Percentiles rank a stretch among this genome's conserved stretches.
Evolutionary conservation across 2,888 invertebrate species (phyloP).

Genomic region (Cosmia pyralina): DNA sequence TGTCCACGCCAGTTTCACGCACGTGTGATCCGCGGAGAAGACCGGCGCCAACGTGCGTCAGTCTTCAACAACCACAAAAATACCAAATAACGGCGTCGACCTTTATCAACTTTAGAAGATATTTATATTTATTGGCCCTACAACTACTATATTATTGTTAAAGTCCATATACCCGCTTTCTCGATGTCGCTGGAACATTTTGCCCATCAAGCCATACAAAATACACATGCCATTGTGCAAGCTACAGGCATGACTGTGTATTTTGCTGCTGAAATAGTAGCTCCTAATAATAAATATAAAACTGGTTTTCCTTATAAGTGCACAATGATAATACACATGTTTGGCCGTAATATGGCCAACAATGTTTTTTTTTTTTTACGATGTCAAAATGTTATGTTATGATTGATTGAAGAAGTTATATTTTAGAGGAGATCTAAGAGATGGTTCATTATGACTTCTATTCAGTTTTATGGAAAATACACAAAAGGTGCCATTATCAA

Average conservation of each 20-base stretch:
- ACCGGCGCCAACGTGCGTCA: slow-evolving; percentile 82
- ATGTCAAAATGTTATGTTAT: not conserved
- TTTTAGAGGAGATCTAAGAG: not conserved
- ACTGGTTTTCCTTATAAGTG: not conserved
- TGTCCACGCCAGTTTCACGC: slow-evolving; percentile 96
- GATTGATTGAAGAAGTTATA: not conserved
- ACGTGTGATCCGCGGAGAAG: slow-evolving; percentile 94
- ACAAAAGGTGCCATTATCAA: not conserved
- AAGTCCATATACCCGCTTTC: not conserved
- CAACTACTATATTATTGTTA: not conserved
- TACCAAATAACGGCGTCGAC: slow-evolving; percentile 85
- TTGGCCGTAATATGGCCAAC: no score
- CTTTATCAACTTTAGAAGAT: slow-evolving; percentile 83
- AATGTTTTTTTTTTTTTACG: no score
- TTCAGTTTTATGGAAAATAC: not conserved
- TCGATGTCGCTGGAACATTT: not conserved
- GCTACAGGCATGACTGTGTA: not conserved
- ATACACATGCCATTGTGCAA: not conserved
- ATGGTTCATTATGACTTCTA: not conserved
- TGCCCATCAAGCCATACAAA: not conserved
- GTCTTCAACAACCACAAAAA: slow-evolving; percentile 93
- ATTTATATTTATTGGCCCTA: slow-evolving; percentile 1
- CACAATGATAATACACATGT: not conserved
- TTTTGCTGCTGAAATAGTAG: not conserved
- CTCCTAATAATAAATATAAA: not conserved